Evolutionary conservation across 2,113 vertebrate species (phyloP).

Genomic region (Coracopsis vasa): DNA sequence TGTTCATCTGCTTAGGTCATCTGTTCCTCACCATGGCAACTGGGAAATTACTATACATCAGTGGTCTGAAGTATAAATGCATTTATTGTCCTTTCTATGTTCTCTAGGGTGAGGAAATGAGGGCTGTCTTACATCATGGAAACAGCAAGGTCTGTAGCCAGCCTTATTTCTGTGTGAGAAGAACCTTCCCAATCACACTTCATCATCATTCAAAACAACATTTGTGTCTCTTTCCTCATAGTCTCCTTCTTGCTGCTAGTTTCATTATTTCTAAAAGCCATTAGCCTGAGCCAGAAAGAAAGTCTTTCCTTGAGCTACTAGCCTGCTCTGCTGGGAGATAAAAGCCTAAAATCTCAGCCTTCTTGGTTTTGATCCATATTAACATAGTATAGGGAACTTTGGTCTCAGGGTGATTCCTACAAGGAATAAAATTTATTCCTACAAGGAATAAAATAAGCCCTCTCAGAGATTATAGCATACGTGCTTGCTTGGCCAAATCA

Average conservation of each 20-base stretch:
- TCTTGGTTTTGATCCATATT: not conserved
- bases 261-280: not conserved
- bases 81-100: not conserved
- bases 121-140: not conserved
- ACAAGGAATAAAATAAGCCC: not conserved
- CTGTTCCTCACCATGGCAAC: not conserved
- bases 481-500: not conserved
- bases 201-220: not conserved
- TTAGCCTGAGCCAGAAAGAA: not conserved
- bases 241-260: not conserved
- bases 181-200: not conserved
- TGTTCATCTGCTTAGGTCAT: not conserved
- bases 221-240: not conserved
- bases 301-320: not conserved
- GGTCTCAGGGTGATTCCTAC: not conserved
- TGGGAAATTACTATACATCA: not conserved
- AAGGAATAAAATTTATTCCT: not conserved
- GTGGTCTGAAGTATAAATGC: not conserved
- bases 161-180: not conserved
- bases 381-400: not conserved
- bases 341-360: not conserved
- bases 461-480: not conserved
- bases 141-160: not conserved
- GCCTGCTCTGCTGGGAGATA: not conserved
- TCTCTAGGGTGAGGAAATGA: not conserved